Conservation (phyloP, 2,888 invertebrate species). For the Iselma pallidipennis region DNA sequence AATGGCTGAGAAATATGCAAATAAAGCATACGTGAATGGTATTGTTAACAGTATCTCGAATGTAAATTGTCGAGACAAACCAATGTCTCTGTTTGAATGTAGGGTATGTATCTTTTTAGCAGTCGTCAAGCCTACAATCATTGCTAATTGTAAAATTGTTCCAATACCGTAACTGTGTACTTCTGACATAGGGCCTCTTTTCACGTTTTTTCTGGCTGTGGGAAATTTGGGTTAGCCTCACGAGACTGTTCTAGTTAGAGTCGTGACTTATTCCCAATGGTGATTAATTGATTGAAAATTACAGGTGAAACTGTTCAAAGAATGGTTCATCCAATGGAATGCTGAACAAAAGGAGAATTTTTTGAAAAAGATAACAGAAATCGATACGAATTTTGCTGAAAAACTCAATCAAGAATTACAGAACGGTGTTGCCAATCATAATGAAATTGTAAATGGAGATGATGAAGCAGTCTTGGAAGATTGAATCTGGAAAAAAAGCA, state of each 20-base stretch:
- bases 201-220: too few species aligned
- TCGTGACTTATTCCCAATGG: too few species aligned
- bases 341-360: conserved; percentile 72
- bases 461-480: conserved; percentile 42
- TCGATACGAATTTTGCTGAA: conserved; percentile 72
- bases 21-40: conserved; percentile 71
- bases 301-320: conserved; percentile 79
- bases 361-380: conserved; percentile 69
- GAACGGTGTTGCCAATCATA: conserved; percentile 45
- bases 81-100: conserved; percentile 81
- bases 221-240: too few species aligned
- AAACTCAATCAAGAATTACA: conserved; percentile 66
- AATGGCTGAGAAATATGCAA: conserved; percentile 67
- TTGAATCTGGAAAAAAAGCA: conserved; percentile 24
- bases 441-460: conserved; percentile 20
- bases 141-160: background rate
- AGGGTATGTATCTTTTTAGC: conserved; percentile 61
- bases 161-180: too few species aligned
- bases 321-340: conserved; percentile 83
- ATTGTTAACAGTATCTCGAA: conserved; percentile 70
- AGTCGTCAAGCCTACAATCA: background rate
- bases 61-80: conserved; percentile 72
- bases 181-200: too few species aligned
- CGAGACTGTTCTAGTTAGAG: too few species aligned
- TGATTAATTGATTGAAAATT: too few species aligned